Base-by-base conservation (phyloP, 2,888 invertebrate genomes). In the Dasypogon diadema region DNA sequence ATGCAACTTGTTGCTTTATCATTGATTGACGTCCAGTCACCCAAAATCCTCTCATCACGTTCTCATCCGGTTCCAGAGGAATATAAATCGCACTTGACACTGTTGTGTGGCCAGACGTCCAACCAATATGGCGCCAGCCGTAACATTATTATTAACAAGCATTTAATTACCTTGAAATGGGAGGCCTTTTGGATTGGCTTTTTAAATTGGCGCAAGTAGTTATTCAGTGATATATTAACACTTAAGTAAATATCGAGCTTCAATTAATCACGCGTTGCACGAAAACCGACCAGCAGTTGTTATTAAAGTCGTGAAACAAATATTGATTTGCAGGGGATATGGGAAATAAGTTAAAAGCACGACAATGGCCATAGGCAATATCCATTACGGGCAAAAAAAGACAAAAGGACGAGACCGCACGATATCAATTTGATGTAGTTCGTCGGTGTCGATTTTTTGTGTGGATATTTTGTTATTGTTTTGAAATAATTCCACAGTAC, bases 221-320 rank as follows among this genome's bases (percentile, higher is more conserved):
- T n/a, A 30, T 30, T 14, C 58, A 26, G 16, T 58, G 58, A 58
- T 58, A 16, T 58, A 58, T 26, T 24, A 58, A 58, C 58, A 58
- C 58, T 24, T 26, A 58, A 58, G 58, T 16, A 58, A 58, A 58
- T 58, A 58, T 16, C 16, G 10, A 16, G 56, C 30, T 30, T 26
- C 58, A 58, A 58, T 58, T 58, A 58, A 58, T 58, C 58, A 58
- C 58, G 58, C 24, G 30, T 26, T 30, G 58, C 58, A 10, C 30
- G 26, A 30, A 58, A n/a, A 14, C 26, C 16, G 58, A 8, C 55
- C 54, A 18, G 56, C 1, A 8, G 10, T 6, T 30, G 24, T 58
- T 58, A 58, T 58, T 58, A 58, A 58, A 58, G 58, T 58, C 30
- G 6, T 14, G 30, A 24, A 58, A 58, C 58, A 58, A 58, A 58